Evolutionary conservation across 2,113 vertebrate genomes (phyloP), one percentile per base, ranked within the genome.

Genomic region (Columbina picui): DNA sequence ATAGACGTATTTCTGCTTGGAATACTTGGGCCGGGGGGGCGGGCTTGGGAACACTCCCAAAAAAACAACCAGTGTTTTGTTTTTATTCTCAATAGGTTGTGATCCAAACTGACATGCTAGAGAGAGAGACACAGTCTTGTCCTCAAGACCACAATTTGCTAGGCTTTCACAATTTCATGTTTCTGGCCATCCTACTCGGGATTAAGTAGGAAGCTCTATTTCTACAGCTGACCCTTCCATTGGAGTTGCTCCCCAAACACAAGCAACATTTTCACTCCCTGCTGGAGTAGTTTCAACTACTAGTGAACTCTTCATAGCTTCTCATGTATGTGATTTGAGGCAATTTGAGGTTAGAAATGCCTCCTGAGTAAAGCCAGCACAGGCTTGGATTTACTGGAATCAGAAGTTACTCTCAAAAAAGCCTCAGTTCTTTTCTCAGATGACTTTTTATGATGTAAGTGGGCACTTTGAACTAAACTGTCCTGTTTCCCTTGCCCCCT

Each of bases 91-190:
- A 61, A 5, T 11, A 52, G 18, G 12, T 4, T 45, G 25, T 47
- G 34, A 19, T 82, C 25, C 47, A 71, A 79, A 67, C 4, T 21
- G 57, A 61, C 30, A 7, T 6, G 10, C 13, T 20, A 30, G 26
- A 47, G 49, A 47, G 49, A 29, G 26, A 7, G 14, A 10, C 12
- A 2, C 9, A 55, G 6, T 43, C 27, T 43, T 56, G 29, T 67
- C 32, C 50, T 56, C 47, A 30, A 43, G 29, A 55, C 32, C 30
- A 38, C 70, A 71, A 7, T 78, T 90, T 47, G 29, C 38, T n/a
- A 32, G 22, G 49, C 13, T 93, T 70, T 15, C 1, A 5, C 8
- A 61, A 64, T 41, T 56, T 17, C 0, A 0, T 67, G 19, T 26
- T 65, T 53, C 71, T n/a, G 15, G 43, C 64, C 29, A 13, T 61